Percentiles rank a stretch among this genome's conserved stretches.
phyloP scores from a whole-genome alignment of 1,140 invertebrate species.

The Drosophila tropicalis region DNA sequence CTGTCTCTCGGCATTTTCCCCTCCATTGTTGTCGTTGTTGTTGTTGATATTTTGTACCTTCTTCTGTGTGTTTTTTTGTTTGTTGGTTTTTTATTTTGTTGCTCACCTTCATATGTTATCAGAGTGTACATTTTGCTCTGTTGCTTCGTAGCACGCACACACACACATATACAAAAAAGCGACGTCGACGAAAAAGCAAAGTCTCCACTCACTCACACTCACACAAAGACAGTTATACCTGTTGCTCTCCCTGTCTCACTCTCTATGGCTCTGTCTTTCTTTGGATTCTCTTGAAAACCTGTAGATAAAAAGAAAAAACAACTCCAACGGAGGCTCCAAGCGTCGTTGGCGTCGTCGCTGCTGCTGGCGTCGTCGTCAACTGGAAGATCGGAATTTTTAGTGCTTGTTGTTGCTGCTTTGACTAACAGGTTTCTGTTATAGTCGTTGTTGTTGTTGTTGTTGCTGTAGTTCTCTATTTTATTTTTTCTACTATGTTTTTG shows the following conservation, averaged over 20 bases:
- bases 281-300: conserved; percentile 21
- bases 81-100: conserved; percentile 72
- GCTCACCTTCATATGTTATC: conserved; percentile 78
- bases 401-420: conserved; percentile 54
- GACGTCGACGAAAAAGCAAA: conserved; percentile 8
- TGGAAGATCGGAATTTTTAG: conserved; percentile 79
- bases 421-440: conserved; percentile 56
- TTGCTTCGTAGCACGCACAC: conserved; percentile 45
- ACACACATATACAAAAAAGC: background rate
- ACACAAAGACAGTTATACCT: conserved; percentile 65
- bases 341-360: conserved; percentile 29
- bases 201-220: conserved; percentile 45
- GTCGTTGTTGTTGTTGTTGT: conserved; percentile 32
- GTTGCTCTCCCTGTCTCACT: conserved; percentile 43
- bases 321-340: conserved; percentile 49
- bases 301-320: conserved; percentile 21
- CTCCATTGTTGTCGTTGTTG: conserved; percentile 42
- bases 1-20: conserved; percentile 53
- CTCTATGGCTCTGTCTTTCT: too few relatives aligned
- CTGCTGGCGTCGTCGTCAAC: conserved; percentile 42
- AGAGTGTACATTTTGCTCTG: conserved; percentile 65
- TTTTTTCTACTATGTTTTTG: conserved; percentile 70
- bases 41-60: conserved; percentile 48
- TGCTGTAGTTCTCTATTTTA: conserved; percentile 33
- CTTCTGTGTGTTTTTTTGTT: conserved; percentile 31